phyloP scores from a whole-genome alignment of 2,113 vertebrate genomes.

The Cinclus cinclus region DNA sequence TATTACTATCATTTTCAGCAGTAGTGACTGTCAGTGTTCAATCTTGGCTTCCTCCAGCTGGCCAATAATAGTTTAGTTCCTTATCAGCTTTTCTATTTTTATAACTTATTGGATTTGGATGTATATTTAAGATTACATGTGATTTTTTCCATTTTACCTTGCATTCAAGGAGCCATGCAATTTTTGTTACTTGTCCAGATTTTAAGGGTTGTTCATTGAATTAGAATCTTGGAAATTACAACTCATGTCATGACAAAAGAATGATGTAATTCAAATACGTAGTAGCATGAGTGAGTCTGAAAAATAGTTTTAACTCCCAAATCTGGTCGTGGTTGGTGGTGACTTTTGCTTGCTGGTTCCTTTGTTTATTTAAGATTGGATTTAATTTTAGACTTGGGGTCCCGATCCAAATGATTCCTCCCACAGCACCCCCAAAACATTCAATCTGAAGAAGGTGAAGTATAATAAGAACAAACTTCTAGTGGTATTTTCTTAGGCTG shows the following conservation, averaged over 20 bases:
- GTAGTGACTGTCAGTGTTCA: not conserved
- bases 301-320: not conserved
- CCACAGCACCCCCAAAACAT: not conserved
- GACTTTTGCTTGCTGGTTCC: not conserved
- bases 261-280: not conserved
- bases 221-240: not conserved
- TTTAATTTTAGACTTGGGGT: slow-evolving; percentile 43
- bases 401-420: not conserved
- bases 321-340: not conserved
- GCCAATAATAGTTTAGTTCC: slow-evolving; percentile 7
- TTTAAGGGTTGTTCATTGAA: not conserved
- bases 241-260: not conserved
- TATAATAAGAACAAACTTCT: not conserved
- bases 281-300: not conserved
- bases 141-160: slow-evolving; percentile 35
- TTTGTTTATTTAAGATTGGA: not conserved
- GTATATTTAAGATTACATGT: slow-evolving; percentile 36
- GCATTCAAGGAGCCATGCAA: not conserved
- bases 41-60: not conserved
- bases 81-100: slow-evolving; percentile 49
- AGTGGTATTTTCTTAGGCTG: not conserved
- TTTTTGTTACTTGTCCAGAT: not conserved
- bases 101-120: slow-evolving; percentile 39
- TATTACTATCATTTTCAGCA: not conserved
- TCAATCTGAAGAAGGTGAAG: not conserved